These are phyloP conservation scores for Plagiodera versicolora DNA, from an alignment of 2,888 invertebrate species.

Conservation along the genomic window DNA sequence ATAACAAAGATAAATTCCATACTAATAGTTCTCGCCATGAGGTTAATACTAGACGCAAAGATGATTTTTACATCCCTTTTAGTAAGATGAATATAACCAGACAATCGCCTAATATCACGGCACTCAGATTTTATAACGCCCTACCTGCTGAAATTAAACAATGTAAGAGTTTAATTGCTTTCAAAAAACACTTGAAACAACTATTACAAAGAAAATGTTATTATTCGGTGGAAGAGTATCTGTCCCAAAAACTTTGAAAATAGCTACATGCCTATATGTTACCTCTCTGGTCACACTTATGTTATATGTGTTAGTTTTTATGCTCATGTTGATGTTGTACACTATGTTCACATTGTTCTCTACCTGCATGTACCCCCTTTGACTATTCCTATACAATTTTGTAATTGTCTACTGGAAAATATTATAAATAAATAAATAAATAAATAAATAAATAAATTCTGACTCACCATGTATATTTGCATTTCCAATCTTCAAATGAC, in stretches of 20 bases:
- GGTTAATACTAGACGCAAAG: not conserved
- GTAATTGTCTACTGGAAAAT: constrained; percentile 1
- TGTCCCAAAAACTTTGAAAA: constrained; percentile 1
- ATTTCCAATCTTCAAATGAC: too few species aligned
- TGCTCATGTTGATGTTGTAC: not conserved
- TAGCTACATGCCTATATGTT: not conserved
- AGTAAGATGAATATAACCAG: constrained; percentile 1
- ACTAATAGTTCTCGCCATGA: constrained; percentile 3
- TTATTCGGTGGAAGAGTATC: constrained; percentile 1
- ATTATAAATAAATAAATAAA: not conserved
- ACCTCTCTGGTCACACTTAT: not conserved
- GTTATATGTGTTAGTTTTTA: not conserved
- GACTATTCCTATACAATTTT: constrained; percentile 6
- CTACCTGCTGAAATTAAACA: constrained; percentile 4
- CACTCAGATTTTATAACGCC: not conserved
- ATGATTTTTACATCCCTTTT: not conserved
- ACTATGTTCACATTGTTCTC: not conserved
- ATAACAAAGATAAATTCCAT: not conserved
- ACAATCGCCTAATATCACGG: not conserved
- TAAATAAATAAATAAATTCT: too few species aligned
- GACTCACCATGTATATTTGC: too few species aligned
- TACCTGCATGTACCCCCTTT: not conserved
- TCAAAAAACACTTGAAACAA: not conserved
- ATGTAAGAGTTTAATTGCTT: not conserved
- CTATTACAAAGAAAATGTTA: not conserved